A percentile compares a stretch with the other conserved stretches of the same genome.
Conservation (phyloP, 2,888 invertebrate genomes). For the Sicus ferrugineus region DNA sequence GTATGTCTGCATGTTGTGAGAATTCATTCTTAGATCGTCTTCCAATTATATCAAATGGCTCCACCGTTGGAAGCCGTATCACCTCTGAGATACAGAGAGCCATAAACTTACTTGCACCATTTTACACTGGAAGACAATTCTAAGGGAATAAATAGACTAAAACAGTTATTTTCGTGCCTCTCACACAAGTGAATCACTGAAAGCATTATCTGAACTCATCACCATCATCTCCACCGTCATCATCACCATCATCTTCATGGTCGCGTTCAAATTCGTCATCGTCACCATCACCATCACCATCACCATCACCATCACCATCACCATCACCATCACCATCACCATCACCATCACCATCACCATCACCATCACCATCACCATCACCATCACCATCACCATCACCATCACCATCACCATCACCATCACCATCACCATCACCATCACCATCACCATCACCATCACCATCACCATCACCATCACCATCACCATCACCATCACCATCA, state of each 20-base stretch:
- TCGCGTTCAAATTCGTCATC: background rate
- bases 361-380: background rate
- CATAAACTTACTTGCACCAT: no score
- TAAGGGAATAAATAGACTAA: no score
- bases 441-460: background rate
- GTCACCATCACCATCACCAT: background rate
- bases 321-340: background rate
- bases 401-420: background rate
- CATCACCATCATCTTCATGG: background rate
- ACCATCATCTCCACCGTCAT: background rate
- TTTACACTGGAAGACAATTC: no score
- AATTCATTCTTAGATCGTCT: no score
- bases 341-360: background rate
- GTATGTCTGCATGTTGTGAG: no score
- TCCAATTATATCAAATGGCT: no score
- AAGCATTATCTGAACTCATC: conserved; percentile 7
- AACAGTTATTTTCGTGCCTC: background rate
- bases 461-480: background rate
- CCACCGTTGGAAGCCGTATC: no score
- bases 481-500: background rate
- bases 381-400: background rate
- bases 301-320: background rate
- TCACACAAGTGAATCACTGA: background rate
- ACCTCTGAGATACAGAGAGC: no score
- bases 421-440: background rate